A percentile compares a stretch with the other conserved stretches of the same genome.
Evolutionary conservation across 2,113 vertebrate genomes (phyloP).

Genomic region (Channa maculata): DNA sequence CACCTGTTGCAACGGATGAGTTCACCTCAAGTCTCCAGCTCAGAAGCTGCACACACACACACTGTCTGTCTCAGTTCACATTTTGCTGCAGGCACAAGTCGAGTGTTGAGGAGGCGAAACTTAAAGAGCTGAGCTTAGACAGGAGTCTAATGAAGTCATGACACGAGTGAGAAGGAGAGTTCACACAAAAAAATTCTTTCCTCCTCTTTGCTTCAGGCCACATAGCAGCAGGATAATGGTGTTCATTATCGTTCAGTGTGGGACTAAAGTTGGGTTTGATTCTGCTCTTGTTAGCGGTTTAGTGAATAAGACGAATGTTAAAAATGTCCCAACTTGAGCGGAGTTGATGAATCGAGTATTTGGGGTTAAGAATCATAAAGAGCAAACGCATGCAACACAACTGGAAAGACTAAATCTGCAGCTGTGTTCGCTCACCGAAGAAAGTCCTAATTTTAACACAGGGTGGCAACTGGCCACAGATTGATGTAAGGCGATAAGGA

Average conservation of each 20-base stretch:
- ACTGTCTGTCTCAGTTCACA: conserved; percentile 5
- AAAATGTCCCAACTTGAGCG: not conserved
- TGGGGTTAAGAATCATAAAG: not conserved
- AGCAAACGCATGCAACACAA: not conserved
- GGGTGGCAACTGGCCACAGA: conserved; percentile 35
- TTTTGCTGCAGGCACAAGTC: not conserved
- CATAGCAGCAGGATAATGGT: conserved; percentile 4
- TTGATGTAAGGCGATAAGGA: conserved; percentile 50
- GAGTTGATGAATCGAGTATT: not conserved
- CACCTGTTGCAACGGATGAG: conserved; percentile 33
- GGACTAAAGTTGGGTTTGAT: not conserved
- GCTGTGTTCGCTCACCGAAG: conserved; percentile 16
- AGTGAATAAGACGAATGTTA: not conserved
- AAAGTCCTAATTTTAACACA: conserved; percentile 43
- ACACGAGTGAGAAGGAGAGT: not conserved
- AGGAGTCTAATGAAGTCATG: conserved; percentile 29
- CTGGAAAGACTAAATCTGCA: conserved; percentile 9
- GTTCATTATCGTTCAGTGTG: not conserved
- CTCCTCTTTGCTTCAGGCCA: conserved; percentile 17
- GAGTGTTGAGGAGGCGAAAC: not conserved
- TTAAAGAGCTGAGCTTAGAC: conserved; percentile 11
- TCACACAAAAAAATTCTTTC: conserved; percentile 13
- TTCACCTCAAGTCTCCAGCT: not conserved
- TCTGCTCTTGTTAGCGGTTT: conserved; percentile 2
- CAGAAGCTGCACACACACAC: not conserved